Conservation (phyloP, 2,888 invertebrate species). For the Agonopterix subpropinquella region DNA sequence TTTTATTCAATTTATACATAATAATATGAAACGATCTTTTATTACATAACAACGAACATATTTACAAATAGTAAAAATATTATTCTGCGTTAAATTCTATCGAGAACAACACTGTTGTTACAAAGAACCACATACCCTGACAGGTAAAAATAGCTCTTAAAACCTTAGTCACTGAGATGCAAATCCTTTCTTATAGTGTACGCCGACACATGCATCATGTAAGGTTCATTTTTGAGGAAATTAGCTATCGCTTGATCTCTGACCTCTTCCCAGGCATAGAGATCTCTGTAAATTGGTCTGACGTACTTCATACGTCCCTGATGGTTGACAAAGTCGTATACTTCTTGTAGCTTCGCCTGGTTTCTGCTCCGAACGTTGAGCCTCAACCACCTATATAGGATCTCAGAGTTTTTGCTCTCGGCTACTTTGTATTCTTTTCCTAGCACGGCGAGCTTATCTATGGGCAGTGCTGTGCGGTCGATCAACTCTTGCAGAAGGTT, state of each 20-base stretch:
- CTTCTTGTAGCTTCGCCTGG: slow-evolving; percentile 78
- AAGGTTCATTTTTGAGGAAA: slow-evolving; percentile 79
- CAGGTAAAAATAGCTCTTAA: background rate
- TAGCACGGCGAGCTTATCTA: slow-evolving; percentile 60
- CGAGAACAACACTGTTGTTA: no score
- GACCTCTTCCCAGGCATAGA: slow-evolving; percentile 86
- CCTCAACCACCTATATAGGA: slow-evolving; percentile 82
- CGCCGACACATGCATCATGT: slow-evolving; percentile 91
- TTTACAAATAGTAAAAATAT: no score
- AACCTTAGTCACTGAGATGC: slow-evolving; percentile 47
- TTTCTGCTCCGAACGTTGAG: slow-evolving; percentile 85
- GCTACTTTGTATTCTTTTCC: slow-evolving; percentile 79
- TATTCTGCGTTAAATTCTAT: no score
- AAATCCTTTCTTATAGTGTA: slow-evolving; percentile 86
- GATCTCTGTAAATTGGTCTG: slow-evolving; percentile 89
- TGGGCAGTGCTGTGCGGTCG: slow-evolving; percentile 64
- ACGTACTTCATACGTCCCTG: slow-evolving; percentile 96
- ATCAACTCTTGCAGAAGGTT: slow-evolving; percentile 82
- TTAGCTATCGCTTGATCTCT: slow-evolving; percentile 81
- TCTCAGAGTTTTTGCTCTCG: slow-evolving; percentile 84
- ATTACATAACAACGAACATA: no score
- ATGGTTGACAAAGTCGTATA: slow-evolving; percentile 85
- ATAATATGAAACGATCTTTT: no score
- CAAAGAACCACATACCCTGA: no score
- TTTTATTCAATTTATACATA: no score